phyloP scores from a whole-genome alignment of 2,888 invertebrate species.

The Helleia helle region DNA sequence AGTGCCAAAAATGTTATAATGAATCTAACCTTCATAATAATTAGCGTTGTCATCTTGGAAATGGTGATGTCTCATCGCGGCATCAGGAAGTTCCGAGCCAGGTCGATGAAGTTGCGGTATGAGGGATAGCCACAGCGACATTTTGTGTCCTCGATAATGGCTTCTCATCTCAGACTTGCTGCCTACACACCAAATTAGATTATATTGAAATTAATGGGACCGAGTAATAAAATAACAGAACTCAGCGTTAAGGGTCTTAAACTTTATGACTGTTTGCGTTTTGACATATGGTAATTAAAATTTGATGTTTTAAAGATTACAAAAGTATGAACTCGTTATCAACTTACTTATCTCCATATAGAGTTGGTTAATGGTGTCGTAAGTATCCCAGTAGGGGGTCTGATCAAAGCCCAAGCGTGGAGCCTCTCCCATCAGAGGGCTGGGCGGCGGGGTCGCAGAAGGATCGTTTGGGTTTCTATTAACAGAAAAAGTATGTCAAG shows the following conservation, averaged over 20 bases:
- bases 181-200: slow-evolving; percentile 53
- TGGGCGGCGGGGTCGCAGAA: slow-evolving; percentile 73
- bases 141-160: slow-evolving; percentile 95
- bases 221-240: slow-evolving; percentile 24
- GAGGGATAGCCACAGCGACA: slow-evolving; percentile 93
- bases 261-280: slow-evolving; percentile 25
- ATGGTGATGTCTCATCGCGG: slow-evolving; percentile 91
- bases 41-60: slow-evolving; percentile 86
- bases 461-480: slow-evolving; percentile 79
- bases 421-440: slow-evolving; percentile 50
- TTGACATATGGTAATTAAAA: not conserved
- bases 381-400: slow-evolving; percentile 90
- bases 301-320: not conserved
- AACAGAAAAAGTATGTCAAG: too few species aligned
- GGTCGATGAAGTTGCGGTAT: slow-evolving; percentile 92
- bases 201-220: slow-evolving; percentile 40
- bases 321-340: slow-evolving; percentile 4
- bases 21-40: slow-evolving; percentile 85
- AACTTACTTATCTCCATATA: slow-evolving; percentile 85
- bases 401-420: slow-evolving; percentile 55
- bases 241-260: slow-evolving; percentile 29
- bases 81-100: slow-evolving; percentile 81
- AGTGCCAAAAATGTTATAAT: too few species aligned
- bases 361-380: slow-evolving; percentile 91
- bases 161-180: slow-evolving; percentile 85